A percentile compares a stretch with the other conserved stretches of the same genome.
Conservation (phyloP, 2,888 invertebrate genomes). For the Eremobia ochroleuca region DNA sequence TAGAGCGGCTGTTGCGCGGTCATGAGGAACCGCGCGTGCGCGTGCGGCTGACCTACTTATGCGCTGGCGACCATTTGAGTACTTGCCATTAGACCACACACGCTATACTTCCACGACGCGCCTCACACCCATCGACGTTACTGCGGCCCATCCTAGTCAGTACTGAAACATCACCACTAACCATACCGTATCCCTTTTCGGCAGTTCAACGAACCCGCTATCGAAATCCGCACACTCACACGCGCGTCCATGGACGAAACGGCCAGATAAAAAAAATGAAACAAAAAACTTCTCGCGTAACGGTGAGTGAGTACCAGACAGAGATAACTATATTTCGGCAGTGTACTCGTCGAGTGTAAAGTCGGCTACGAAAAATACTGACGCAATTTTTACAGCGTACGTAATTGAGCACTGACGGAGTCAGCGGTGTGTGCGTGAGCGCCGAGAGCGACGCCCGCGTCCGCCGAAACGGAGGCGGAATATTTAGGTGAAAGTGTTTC, state of each 20-base stretch:
- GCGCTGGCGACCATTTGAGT: constrained; percentile 78
- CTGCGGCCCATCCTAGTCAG: constrained; percentile 72
- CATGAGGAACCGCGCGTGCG: constrained; percentile 84
- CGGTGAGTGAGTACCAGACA: constrained; percentile 88
- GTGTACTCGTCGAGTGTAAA: constrained; percentile 84
- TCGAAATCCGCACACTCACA: constrained; percentile 91
- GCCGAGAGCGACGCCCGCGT: constrained; percentile 91
- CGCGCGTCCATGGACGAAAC: constrained; percentile 81
- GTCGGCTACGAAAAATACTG: constrained; percentile 90
- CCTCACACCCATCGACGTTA: constrained; percentile 73
- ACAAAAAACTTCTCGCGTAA: constrained; percentile 84
- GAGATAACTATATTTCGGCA: constrained; percentile 90
- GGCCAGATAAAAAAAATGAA: constrained; percentile 87
- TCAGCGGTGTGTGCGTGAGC: constrained; percentile 89
- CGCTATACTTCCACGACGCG: constrained; percentile 73
- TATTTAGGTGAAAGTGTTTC: constrained; percentile 92
- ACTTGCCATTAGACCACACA: constrained; percentile 80
- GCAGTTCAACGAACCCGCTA: constrained; percentile 89
- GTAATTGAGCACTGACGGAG: constrained; percentile 88
- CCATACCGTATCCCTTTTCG: constrained; percentile 88
- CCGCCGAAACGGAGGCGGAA: constrained; percentile 91
- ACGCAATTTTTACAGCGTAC: constrained; percentile 91
- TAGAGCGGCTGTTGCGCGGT: constrained; percentile 74
- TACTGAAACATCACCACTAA: constrained; percentile 82
- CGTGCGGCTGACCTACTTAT: constrained; percentile 86